These are phyloP conservation scores for Solenodon paradoxus DNA, from an alignment of 2,113 vertebrate genomes.

Conservation along the genomic window DNA sequence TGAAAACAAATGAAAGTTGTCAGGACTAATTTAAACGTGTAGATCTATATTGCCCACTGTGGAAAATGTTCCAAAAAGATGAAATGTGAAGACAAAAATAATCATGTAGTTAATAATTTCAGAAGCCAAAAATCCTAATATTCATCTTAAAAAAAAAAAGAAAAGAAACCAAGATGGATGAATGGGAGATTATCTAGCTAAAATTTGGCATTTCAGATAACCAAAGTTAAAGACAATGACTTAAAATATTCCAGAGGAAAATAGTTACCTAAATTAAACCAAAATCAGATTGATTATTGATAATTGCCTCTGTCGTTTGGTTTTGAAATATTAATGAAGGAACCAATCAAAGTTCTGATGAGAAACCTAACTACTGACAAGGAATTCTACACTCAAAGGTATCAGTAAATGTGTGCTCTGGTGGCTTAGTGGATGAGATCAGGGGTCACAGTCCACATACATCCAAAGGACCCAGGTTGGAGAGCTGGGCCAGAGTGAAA, in stretches of 20 bases:
- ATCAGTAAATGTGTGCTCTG: no score
- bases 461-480: no score
- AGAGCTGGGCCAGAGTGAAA: no score
- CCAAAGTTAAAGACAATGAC: not conserved
- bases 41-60: not conserved
- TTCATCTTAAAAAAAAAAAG: no score
- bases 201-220: not conserved
- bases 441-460: no score
- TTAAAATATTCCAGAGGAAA: not conserved
- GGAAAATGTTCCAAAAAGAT: not conserved
- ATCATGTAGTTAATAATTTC: not conserved
- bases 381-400: not conserved
- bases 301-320: not conserved
- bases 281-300: not conserved
- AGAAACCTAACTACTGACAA: not conserved
- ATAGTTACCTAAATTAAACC: not conserved
- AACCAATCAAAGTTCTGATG: not conserved
- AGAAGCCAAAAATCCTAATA: not conserved
- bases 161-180: not conserved
- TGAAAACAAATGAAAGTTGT: not conserved
- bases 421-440: no score
- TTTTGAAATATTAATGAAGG: not conserved
- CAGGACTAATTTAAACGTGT: not conserved
- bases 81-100: not conserved
- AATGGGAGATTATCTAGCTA: not conserved